Evolutionary conservation across 2,888 invertebrate species (phyloP).

Genomic region (Acanthosepion esculentum): DNA sequence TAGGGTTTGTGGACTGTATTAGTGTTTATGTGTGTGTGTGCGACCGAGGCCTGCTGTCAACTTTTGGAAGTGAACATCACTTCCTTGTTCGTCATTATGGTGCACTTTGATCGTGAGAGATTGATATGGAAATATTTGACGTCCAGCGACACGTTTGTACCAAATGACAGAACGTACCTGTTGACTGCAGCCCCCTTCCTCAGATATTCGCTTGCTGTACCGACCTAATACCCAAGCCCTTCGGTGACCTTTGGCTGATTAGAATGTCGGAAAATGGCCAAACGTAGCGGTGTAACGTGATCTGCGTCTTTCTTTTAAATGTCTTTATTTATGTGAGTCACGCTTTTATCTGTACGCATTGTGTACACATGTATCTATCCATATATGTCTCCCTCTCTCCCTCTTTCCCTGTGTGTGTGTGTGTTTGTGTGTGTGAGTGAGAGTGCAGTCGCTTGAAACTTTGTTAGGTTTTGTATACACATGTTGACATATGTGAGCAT

Average conservation of each 20-base stretch:
- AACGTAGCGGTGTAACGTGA: background rate
- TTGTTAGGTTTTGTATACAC: no score
- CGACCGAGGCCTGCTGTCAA: background rate
- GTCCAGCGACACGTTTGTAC: slow-evolving; percentile 33
- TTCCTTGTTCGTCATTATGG: background rate
- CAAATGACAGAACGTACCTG: slow-evolving; percentile 8
- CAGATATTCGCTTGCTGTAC: background rate
- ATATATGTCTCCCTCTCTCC: background rate
- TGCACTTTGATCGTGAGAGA: background rate
- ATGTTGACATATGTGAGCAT: no score
- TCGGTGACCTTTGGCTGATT: background rate
- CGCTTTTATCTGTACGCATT: background rate
- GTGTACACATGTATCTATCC: background rate
- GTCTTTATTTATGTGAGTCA: background rate
- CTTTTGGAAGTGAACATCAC: background rate
- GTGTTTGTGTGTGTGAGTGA: no score
- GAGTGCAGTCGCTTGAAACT: no score
- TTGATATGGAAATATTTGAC: slow-evolving; percentile 3
- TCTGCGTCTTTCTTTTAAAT: background rate
- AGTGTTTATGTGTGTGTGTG: background rate
- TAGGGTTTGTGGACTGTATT: no score
- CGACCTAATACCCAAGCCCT: background rate
- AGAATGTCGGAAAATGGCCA: slow-evolving; percentile 1
- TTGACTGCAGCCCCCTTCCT: background rate
- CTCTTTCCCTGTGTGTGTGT: background rate